Evolutionary conservation across 2,888 invertebrate species (phyloP).

Genomic region (Erebia ligea): DNA sequence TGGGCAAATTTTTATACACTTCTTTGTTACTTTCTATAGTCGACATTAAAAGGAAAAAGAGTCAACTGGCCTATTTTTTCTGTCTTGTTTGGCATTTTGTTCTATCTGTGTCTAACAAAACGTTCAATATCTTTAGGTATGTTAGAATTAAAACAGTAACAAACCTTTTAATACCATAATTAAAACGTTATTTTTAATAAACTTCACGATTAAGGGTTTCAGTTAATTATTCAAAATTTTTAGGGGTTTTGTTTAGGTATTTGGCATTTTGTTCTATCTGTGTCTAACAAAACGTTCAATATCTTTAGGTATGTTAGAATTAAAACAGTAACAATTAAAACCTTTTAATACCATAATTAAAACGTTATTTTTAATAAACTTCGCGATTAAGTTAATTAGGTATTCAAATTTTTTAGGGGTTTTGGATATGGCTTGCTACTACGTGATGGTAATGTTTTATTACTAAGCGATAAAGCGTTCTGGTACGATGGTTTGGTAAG

Average conservation of each 20-base stretch:
- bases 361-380: slow-evolving; percentile 8
- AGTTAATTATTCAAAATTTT: slow-evolving; percentile 15
- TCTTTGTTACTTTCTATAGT: background rate
- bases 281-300: background rate
- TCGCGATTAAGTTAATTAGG: slow-evolving; percentile 10
- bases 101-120: background rate
- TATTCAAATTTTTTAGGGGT: slow-evolving; percentile 10
- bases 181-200: slow-evolving; percentile 13
- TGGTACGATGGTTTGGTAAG: background rate
- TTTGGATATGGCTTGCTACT: slow-evolving; percentile 4
- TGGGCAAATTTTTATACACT: background rate
- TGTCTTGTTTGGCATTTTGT: background rate
- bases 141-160: background rate
- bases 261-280: background rate
- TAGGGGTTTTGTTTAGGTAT: background rate
- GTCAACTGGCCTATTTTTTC: background rate
- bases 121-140: background rate
- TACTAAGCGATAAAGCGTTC: slow-evolving; percentile 5
- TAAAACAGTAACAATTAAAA: background rate
- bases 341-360: slow-evolving; percentile 11
- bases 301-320: background rate
- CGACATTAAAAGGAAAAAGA: background rate
- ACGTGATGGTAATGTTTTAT: background rate
- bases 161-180: slow-evolving; percentile 7
- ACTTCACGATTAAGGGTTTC: background rate